phyloP scores from a whole-genome alignment of 2,888 invertebrate genomes.

The Congeria kusceri region DNA sequence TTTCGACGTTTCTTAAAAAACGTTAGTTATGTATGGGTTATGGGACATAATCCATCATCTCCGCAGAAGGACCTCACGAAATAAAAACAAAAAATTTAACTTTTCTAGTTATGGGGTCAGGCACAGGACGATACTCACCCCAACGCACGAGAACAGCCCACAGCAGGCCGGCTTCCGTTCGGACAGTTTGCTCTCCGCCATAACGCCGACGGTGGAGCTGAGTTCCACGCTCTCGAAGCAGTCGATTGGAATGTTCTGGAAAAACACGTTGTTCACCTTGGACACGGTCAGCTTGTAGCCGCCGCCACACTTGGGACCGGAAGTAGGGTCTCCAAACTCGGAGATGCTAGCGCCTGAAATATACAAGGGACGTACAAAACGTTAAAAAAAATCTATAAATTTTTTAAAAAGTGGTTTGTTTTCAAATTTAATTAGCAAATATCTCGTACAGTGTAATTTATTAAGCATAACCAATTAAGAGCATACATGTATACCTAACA shows the following conservation, averaged over 20 bases:
- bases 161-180: slow-evolving; percentile 70
- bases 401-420: no score
- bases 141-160: slow-evolving; percentile 75
- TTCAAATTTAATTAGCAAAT: no score
- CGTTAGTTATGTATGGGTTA: no score
- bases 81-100: no score
- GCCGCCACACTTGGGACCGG: slow-evolving; percentile 38
- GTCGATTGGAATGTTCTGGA: slow-evolving; percentile 79
- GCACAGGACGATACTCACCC: slow-evolving; percentile 63
- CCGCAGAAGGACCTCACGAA: no score
- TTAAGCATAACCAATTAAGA: no score
- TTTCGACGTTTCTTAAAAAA: no score
- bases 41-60: no score
- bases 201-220: slow-evolving; percentile 72
- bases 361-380: background rate
- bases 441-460: no score
- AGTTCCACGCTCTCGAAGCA: slow-evolving; percentile 80
- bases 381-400: no score
- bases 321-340: slow-evolving; percentile 61
- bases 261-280: slow-evolving; percentile 75
- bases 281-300: slow-evolving; percentile 78
- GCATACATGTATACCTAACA: no score
- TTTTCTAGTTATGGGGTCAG: no score
- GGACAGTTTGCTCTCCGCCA: slow-evolving; percentile 75
- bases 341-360: slow-evolving; percentile 67